phyloP scores from a whole-genome alignment of 35 echinoderm and acorn worm species.

The Holothuria glaberrima region DNA sequence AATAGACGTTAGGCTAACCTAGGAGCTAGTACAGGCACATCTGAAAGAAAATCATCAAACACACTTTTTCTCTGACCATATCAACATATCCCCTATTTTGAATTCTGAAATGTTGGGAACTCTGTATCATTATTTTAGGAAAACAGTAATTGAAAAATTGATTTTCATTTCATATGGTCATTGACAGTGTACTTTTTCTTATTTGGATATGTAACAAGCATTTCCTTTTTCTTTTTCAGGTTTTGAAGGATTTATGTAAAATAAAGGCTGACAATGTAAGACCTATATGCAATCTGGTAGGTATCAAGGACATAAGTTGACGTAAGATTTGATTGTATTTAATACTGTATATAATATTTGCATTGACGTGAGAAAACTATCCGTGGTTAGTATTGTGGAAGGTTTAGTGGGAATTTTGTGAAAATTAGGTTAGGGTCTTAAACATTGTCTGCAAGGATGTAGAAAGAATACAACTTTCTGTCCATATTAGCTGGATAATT shows the following conservation, averaged over 20 bases:
- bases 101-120: too few relatives aligned
- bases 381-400: background rate
- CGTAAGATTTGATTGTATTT: background rate
- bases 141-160: background rate
- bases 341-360: background rate
- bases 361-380: too few relatives aligned
- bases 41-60: too few relatives aligned
- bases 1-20: too few relatives aligned
- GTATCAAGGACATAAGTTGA: conserved; percentile 19
- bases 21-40: too few relatives aligned
- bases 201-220: background rate
- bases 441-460: background rate
- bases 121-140: too few relatives aligned
- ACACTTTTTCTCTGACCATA: too few relatives aligned
- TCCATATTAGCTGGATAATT: too few relatives aligned
- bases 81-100: too few relatives aligned
- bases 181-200: background rate
- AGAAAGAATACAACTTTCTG: background rate
- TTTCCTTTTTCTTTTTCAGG: conserved; percentile 58
- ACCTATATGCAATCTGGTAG: conserved; percentile 94
- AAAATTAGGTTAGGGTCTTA: background rate
- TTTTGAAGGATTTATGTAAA: conserved; percentile 86
- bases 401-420: background rate
- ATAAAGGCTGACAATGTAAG: conserved; percentile 77
- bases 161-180: background rate